phyloP scores from a whole-genome alignment of 2,113 vertebrate genomes.

The Argyrosomus japonicus region DNA sequence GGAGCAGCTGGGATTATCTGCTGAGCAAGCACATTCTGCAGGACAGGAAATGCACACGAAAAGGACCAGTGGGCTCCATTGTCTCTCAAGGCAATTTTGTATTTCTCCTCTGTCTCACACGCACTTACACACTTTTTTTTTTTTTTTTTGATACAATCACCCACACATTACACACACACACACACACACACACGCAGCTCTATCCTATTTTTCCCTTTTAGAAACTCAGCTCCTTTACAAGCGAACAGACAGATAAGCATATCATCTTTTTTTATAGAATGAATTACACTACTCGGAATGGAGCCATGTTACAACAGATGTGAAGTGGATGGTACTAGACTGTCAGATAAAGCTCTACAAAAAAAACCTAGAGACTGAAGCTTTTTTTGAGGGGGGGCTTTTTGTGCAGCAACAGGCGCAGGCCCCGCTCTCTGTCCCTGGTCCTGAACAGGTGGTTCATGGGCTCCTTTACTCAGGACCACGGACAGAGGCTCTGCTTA shows the following conservation, averaged over 20 bases:
- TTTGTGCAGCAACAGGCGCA: slow-evolving; percentile 45
- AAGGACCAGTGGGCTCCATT: slow-evolving; percentile 15
- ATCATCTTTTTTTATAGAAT: slow-evolving; percentile 24
- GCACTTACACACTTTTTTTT: background rate
- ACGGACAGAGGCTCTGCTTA: slow-evolving; percentile 14
- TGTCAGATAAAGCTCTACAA: background rate
- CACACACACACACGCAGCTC: slow-evolving; percentile 1
- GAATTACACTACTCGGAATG: slow-evolving; percentile 13
- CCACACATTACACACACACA: slow-evolving; percentile 7
- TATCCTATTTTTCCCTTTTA: slow-evolving; percentile 15
- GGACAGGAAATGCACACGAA: slow-evolving; percentile 49
- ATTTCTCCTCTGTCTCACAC: slow-evolving; percentile 4
- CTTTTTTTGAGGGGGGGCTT: background rate
- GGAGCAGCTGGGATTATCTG: slow-evolving; percentile 74
- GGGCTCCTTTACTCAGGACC: slow-evolving; percentile 14
- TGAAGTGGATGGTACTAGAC: slow-evolving; percentile 10
- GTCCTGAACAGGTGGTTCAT: slow-evolving; percentile 45
- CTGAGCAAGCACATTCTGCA: slow-evolving; percentile 71
- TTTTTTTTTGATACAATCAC: slow-evolving; percentile 2
- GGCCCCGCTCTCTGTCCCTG: slow-evolving; percentile 51
- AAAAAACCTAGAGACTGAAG: background rate
- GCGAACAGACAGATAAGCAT: slow-evolving; percentile 17
- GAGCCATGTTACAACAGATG: slow-evolving; percentile 22
- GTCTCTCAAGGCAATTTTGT: slow-evolving; percentile 20
- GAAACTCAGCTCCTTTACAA: slow-evolving; percentile 14